Percentiles rank a stretch among this genome's conserved stretches.
phyloP scores from a whole-genome alignment of 2,888 invertebrate genomes.

The Cetonia aurata region DNA sequence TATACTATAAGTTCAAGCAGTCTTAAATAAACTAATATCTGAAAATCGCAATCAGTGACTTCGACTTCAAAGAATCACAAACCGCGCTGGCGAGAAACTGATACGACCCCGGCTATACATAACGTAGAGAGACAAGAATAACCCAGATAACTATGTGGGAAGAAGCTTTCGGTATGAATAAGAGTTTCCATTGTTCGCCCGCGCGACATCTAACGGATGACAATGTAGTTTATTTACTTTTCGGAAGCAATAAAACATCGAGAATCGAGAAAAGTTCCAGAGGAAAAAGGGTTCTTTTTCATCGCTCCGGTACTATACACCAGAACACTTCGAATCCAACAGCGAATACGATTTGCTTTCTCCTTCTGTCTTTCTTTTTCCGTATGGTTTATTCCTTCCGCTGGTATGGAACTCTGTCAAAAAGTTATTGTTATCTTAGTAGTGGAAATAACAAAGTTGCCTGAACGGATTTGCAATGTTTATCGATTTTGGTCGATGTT shows the following conservation, averaged over 20 bases:
- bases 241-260: slow-evolving; percentile 42
- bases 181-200: slow-evolving; percentile 35
- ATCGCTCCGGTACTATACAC: slow-evolving; percentile 30
- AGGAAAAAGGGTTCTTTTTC: slow-evolving; percentile 35
- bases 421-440: background rate
- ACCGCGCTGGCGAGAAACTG: slow-evolving; percentile 17
- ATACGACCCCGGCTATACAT: slow-evolving; percentile 5
- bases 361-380: background rate
- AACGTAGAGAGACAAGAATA: slow-evolving; percentile 23
- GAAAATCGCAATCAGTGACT: slow-evolving; percentile 13
- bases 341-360: slow-evolving; percentile 19
- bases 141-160: slow-evolving; percentile 34
- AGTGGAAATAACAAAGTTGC: background rate
- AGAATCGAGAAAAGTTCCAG: slow-evolving; percentile 26
- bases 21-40: background rate
- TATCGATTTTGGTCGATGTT: background rate
- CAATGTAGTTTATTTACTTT: slow-evolving; percentile 43
- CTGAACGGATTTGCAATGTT: background rate
- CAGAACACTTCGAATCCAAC: slow-evolving; percentile 19
- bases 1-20: background rate
- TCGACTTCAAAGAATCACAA: slow-evolving; percentile 32
- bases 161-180: slow-evolving; percentile 38
- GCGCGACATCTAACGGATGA: slow-evolving; percentile 38
- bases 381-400: slow-evolving; percentile 8
- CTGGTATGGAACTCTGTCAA: background rate